Conservation (phyloP, 2,888 invertebrate species). For the Smittia sp. region DNA sequence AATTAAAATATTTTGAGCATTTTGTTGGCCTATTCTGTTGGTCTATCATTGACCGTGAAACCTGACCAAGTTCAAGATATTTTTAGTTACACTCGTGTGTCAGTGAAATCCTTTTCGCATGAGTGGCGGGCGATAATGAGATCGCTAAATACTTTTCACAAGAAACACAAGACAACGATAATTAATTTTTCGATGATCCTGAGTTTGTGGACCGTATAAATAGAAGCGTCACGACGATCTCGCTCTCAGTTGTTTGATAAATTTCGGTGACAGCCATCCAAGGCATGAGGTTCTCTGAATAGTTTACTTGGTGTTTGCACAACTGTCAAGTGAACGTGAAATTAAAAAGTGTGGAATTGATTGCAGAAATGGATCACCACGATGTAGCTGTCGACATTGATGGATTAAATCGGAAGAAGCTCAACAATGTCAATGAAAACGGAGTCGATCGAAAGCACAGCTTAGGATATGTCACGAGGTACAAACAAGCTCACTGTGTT, state of each 20-base stretch:
- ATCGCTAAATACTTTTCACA: neutral
- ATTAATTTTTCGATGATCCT: neutral
- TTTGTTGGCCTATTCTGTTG: neutral
- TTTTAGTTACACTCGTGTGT: neutral
- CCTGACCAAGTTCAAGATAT: slow-evolving; percentile 6
- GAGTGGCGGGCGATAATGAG: neutral
- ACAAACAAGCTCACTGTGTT: neutral
- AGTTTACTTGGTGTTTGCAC: too few relatives aligned
- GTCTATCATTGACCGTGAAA: neutral
- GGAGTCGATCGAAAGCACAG: neutral
- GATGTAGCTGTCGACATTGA: neutral
- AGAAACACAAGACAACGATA: neutral
- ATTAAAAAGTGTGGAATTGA: neutral
- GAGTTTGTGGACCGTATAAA: neutral
- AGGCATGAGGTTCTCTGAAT: neutral
- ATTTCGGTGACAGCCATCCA: neutral
- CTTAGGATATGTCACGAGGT: neutral
- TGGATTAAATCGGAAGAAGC: neutral
- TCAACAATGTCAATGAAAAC: neutral
- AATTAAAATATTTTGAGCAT: neutral
- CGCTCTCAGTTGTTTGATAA: neutral
- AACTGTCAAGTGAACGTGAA: neutral
- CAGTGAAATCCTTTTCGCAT: neutral
- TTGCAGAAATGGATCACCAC: neutral
- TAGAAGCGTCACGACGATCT: neutral